phyloP scores from a whole-genome alignment of 2,113 vertebrate genomes.

The Tetrao urogallus region DNA sequence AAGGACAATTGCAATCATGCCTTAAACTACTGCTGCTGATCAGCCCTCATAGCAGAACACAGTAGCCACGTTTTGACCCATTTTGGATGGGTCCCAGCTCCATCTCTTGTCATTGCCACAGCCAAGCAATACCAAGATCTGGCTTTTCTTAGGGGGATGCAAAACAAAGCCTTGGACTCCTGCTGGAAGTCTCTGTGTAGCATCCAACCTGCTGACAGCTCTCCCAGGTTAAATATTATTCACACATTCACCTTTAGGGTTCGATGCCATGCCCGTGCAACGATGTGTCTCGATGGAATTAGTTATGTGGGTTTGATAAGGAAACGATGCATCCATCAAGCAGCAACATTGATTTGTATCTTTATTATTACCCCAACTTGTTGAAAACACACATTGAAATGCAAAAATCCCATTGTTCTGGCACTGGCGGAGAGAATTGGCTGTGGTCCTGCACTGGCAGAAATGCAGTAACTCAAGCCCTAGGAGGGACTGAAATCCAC shows the following conservation, averaged over 20 bases:
- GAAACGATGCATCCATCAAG: not conserved
- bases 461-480: accelerated
- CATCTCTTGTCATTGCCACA: accelerated
- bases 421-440: accelerated
- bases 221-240: not conserved
- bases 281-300: not conserved
- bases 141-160: not conserved
- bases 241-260: not conserved
- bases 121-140: not conserved
- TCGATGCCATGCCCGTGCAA: accelerated
- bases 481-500: not conserved
- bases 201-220: accelerated
- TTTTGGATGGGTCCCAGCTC: not conserved
- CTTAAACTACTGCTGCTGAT: not conserved
- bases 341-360: not conserved
- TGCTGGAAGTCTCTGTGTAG: accelerated
- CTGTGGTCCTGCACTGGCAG: not conserved
- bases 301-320: accelerated
- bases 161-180: not conserved
- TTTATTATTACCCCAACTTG: not conserved
- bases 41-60: accelerated
- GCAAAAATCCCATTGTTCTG: not conserved
- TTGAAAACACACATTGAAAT: not conserved
- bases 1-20: accelerated
- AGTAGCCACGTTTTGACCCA: accelerated